These are phyloP conservation scores for Dysmachus trigonus DNA, from an alignment of 2,888 invertebrate genomes.

Conservation along the genomic window DNA sequence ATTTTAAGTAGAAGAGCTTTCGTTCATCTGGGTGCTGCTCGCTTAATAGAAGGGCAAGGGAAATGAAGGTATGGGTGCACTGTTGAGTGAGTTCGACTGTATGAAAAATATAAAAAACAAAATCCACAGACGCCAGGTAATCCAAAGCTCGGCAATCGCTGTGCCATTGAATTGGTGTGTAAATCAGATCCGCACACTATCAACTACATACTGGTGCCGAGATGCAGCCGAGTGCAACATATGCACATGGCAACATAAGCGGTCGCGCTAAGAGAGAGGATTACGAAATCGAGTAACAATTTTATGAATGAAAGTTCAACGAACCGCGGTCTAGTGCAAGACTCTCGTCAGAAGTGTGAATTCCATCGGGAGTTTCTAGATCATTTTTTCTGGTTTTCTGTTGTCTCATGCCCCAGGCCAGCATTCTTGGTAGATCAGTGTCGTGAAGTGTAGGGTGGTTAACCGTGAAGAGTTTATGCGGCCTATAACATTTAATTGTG, in stretches of 20 bases:
- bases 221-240: conserved; percentile 19
- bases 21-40: neutral
- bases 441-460: neutral
- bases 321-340: conserved; percentile 52
- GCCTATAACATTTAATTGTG: neutral
- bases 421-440: neutral
- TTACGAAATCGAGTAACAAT: conserved; percentile 57
- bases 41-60: neutral
- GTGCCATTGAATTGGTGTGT: neutral
- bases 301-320: conserved; percentile 61
- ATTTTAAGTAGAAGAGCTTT: neutral
- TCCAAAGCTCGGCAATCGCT: neutral
- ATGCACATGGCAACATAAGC: conserved; percentile 34
- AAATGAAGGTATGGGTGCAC: neutral
- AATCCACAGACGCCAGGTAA: neutral
- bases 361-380: conserved; percentile 34
- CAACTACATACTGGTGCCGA: neutral
- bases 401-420: neutral
- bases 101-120: neutral
- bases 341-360: conserved; percentile 40
- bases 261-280: conserved; percentile 36
- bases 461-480: neutral
- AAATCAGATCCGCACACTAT: neutral
- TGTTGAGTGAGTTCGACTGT: neutral
- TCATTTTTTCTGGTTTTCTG: conserved; percentile 9